Evolutionary conservation across 2,113 vertebrate species (phyloP), one percentile per base, ranked within the genome.

Genomic region (Sarotherodon lohbergeri): DNA sequence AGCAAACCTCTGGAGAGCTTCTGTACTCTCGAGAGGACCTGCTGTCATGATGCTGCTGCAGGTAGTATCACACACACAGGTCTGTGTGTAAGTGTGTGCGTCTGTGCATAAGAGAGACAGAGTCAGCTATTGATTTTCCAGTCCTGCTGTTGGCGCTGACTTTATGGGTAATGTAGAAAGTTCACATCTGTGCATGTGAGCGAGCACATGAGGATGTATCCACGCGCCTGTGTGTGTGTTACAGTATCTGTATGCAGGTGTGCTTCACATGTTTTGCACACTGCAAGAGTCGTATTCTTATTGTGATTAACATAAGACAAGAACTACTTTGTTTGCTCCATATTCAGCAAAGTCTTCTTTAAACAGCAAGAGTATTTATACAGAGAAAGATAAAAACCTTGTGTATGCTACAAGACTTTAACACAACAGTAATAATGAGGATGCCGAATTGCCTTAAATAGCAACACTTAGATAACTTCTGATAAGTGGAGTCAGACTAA

Each of bases 1-100:
- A 32, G 71, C 78, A 79, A 48, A 82, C 93, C 92, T 89, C 90
- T 81, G 80, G 89, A 93, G 91, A 81, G 78, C n/a, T 50, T 88
- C 63, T 84, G 71, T 27, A 24, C 80, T 89, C 90, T 91, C 83
- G 14, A 36, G 88, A 85, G 88, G 82, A 87, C 14, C 43, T n/a
- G 39, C 61, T 80, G 88, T 61, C 61, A 73, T 29, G 22, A 59
- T 41, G 29, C 61, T 29, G 36, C 76, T 54, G 82, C 76, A 83
- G 59, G 85, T 84, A 82, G 90, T 85, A 63, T n/a, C 19, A 19
- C 86, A 14, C 14, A 46, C 10, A 39, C 6, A 8, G 39, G 24
- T 39, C 39, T 55, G 17, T 73, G 59, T 85, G 81, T 80, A 41
- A 68, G 57, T 50, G 54, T 32, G 85, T 36, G 68, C 19, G 48